Conservation (phyloP, 1,140 invertebrate genomes). For the Elymnias hypermnestra region DNA sequence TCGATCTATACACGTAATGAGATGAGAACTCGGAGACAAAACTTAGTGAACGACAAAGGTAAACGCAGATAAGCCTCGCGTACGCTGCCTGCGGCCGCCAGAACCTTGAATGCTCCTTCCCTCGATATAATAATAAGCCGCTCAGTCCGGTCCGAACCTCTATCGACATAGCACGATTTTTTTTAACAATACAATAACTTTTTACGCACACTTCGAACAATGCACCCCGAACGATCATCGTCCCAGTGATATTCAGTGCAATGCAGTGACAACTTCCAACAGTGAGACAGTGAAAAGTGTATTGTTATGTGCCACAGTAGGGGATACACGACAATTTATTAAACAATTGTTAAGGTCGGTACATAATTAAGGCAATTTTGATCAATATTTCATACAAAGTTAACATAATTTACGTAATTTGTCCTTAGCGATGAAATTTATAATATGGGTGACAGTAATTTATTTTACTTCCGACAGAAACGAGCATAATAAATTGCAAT, state of each 20-base stretch:
- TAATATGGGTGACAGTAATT: background rate
- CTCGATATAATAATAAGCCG: slow-evolving; percentile 66
- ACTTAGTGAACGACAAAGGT: slow-evolving; percentile 54
- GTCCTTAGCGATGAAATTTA: background rate
- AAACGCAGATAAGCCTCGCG: slow-evolving; percentile 59
- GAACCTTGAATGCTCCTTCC: slow-evolving; percentile 68
- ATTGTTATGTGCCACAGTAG: slow-evolving; percentile 28
- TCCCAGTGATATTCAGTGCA: slow-evolving; percentile 23
- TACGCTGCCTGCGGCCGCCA: slow-evolving; percentile 51
- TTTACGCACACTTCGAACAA: slow-evolving; percentile 8
- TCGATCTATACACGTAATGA: slow-evolving; percentile 41
- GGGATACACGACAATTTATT: slow-evolving; percentile 9
- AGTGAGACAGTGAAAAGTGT: slow-evolving; percentile 26
- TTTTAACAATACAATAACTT: slow-evolving; percentile 17
- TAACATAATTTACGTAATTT: background rate
- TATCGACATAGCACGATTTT: slow-evolving; percentile 54
- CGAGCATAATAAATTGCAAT: slow-evolving; percentile 1
- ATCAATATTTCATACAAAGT: background rate
- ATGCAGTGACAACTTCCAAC: slow-evolving; percentile 13
- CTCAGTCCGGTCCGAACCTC: slow-evolving; percentile 63
- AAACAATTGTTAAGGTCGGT: slow-evolving; percentile 11
- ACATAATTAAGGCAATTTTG: background rate
- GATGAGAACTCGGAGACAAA: slow-evolving; percentile 25
- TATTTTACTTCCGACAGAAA: background rate
- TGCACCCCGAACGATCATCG: slow-evolving; percentile 21